A percentile compares a stretch with the other conserved stretches of the same genome.
phyloP scores from a whole-genome alignment of 2,888 invertebrate species.

The Diplolepis rosae region DNA sequence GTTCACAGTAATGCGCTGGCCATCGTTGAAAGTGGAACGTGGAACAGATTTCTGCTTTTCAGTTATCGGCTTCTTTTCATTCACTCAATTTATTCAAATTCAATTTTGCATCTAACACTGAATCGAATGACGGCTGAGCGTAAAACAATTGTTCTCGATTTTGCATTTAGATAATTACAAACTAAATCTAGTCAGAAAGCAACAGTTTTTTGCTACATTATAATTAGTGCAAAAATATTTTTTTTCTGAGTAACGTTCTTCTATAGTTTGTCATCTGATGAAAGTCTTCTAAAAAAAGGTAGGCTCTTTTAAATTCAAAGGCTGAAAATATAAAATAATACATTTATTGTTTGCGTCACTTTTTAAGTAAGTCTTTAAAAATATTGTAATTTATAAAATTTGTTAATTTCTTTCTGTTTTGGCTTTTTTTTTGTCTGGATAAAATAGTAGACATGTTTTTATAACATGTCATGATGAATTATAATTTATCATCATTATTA shows the following conservation, averaged over 20 bases:
- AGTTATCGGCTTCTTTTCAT: background rate
- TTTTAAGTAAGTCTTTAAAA: too few species aligned
- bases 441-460: too few species aligned
- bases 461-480: too few species aligned
- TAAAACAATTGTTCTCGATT: background rate
- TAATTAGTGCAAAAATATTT: background rate
- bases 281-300: background rate
- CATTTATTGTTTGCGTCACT: too few species aligned
- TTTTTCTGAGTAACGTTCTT: background rate
- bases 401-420: too few species aligned
- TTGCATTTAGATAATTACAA: background rate
- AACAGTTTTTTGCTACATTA: background rate
- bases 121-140: background rate
- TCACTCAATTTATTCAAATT: background rate
- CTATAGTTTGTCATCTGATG: background rate
- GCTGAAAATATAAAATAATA: background rate
- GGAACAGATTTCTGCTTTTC: too few species aligned
- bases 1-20: conserved; percentile 19
- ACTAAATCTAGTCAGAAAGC: background rate
- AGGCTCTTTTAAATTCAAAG: background rate
- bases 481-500: too few species aligned
- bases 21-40: conserved; percentile 6
- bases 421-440: too few species aligned
- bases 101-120: background rate
- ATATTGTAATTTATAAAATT: too few species aligned